phyloP scores from a whole-genome alignment of 2,797 vertebrate species.

The Scleropages formosus region DNA sequence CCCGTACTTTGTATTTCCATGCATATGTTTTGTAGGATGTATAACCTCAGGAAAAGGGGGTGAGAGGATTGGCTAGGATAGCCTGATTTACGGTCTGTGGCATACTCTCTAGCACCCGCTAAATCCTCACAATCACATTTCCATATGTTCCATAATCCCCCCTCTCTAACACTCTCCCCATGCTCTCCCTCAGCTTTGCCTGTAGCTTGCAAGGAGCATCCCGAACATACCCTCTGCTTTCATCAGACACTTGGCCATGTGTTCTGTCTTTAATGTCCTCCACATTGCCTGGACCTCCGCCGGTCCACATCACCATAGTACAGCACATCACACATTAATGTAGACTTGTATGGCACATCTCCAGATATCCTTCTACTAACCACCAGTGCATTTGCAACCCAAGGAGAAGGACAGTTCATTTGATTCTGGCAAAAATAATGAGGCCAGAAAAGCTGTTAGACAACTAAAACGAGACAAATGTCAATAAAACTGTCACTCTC shows the following conservation, averaged over 20 bases:
- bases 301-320: slow-evolving; percentile 23
- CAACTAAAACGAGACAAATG: slow-evolving; percentile 26
- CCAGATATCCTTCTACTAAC: not conserved
- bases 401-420: slow-evolving; percentile 42
- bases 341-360: not conserved
- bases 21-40: slow-evolving; percentile 1
- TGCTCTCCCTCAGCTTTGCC: slow-evolving; percentile 37
- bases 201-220: slow-evolving; percentile 63
- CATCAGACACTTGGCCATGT: slow-evolving; percentile 55
- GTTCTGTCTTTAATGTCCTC: slow-evolving; percentile 57
- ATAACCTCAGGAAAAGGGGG: slow-evolving; percentile 29
- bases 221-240: slow-evolving; percentile 62
- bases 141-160: slow-evolving; percentile 67
- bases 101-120: slow-evolving; percentile 54
- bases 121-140: slow-evolving; percentile 62
- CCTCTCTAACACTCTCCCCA: slow-evolving; percentile 48
- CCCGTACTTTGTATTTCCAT: slow-evolving; percentile 34
- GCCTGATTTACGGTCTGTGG: slow-evolving; percentile 28
- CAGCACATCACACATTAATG: not conserved
- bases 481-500: slow-evolving; percentile 22
- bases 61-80: slow-evolving; percentile 33
- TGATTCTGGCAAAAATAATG: slow-evolving; percentile 42
- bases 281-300: slow-evolving; percentile 48
- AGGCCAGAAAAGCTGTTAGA: slow-evolving; percentile 24
- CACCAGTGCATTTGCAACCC: slow-evolving; percentile 35